phyloP scores from a whole-genome alignment of 2,888 invertebrate genomes.

The Pachymerium ferrugineum region DNA sequence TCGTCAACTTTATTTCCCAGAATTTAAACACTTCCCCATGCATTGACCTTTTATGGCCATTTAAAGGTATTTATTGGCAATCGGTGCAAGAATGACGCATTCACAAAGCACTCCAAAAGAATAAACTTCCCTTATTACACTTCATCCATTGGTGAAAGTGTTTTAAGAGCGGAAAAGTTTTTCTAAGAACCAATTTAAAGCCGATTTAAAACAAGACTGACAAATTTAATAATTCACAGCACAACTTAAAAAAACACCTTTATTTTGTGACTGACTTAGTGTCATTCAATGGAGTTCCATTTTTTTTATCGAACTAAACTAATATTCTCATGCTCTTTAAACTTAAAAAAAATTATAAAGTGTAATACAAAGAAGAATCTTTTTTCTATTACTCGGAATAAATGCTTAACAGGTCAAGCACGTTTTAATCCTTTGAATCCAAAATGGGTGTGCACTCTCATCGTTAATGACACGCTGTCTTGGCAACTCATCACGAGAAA shows the following conservation, averaged over 20 bases:
- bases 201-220: no score
- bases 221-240: no score
- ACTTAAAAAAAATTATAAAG: no score
- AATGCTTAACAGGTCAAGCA: constrained; percentile 23
- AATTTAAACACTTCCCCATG: background rate
- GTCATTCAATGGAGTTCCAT: no score
- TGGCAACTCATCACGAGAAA: constrained; percentile 27
- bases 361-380: no score
- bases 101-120: background rate
- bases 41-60: background rate
- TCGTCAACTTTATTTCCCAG: background rate
- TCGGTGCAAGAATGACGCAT: background rate
- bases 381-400: background rate
- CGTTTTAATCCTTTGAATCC: constrained; percentile 25
- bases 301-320: no score
- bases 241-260: no score
- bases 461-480: constrained; percentile 23
- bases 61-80: background rate
- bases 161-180: background rate
- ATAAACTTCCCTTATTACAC: background rate
- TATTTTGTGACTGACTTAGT: no score
- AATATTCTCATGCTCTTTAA: no score
- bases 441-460: constrained; percentile 23
- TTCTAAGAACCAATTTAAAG: background rate
- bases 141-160: background rate